Percentiles rank a stretch among this genome's conserved stretches.
Evolutionary conservation across 2,113 vertebrate species (phyloP).

Genomic region (Tragelaphus imberbis): DNA sequence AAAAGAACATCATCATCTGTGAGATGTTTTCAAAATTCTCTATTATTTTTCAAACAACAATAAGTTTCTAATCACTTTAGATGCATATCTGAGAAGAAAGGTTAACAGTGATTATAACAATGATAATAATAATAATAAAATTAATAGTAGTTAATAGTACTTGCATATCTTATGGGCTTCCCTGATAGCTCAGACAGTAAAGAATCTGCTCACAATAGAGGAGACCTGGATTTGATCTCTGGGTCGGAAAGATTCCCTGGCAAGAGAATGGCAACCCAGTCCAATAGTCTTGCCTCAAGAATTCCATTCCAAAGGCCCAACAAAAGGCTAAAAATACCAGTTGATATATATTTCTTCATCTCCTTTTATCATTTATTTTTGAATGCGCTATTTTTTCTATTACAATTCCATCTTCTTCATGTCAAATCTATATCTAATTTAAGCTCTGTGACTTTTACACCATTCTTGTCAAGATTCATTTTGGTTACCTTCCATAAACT

Average conservation of each 20-base stretch:
- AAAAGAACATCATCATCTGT: background rate
- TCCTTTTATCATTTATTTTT: background rate
- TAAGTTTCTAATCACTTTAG: background rate
- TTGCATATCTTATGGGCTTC: background rate
- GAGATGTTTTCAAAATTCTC: background rate
- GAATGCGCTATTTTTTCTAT: background rate
- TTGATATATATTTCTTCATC: background rate
- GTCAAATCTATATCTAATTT: background rate
- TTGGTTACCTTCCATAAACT: background rate
- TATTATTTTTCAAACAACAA: background rate
- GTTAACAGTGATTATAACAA: background rate
- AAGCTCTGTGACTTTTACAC: background rate
- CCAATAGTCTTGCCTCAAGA: background rate
- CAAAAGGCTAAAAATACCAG: background rate
- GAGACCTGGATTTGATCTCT: background rate
- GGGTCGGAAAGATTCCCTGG: background rate
- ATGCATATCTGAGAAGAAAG: background rate
- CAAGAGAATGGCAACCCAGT: background rate
- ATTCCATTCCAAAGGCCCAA: background rate
- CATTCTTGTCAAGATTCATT: background rate
- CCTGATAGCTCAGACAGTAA: background rate
- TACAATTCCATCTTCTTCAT: background rate
- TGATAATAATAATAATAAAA: background rate
- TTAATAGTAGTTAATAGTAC: background rate
- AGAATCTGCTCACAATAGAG: background rate